Percentiles rank a stretch among this genome's conserved stretches.
phyloP scores from a whole-genome alignment of 2,797 vertebrate species.

The Cichlasoma orientale region DNA sequence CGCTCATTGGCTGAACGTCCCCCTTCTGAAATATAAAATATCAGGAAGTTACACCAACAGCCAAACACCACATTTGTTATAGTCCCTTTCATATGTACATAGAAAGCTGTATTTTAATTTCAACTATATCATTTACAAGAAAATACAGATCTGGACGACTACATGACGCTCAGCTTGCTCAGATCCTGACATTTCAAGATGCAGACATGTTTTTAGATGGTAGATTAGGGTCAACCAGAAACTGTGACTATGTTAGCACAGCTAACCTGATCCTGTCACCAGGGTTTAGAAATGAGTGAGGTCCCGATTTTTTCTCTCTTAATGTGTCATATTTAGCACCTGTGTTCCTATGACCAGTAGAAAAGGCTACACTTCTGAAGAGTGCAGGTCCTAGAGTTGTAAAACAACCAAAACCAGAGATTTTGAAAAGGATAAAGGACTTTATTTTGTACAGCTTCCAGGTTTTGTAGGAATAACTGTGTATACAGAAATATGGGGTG shows the following conservation, averaged over 20 bases:
- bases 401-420: not conserved
- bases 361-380: too few relatives aligned
- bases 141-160: not conserved
- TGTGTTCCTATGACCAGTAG: too few relatives aligned
- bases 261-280: not conserved
- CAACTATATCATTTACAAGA: not conserved
- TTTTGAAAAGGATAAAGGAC: not conserved
- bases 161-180: not conserved
- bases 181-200: not conserved
- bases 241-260: not conserved
- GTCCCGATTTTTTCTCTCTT: not conserved
- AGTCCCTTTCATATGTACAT: not conserved
- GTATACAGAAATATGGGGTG: not conserved
- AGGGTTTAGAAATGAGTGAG: not conserved
- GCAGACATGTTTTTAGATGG: too few relatives aligned
- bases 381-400: too few relatives aligned
- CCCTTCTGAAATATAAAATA: slow-evolving; percentile 80
- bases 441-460: not conserved
- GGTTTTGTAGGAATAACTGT: not conserved
- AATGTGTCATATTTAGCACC: not conserved
- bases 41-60: not conserved
- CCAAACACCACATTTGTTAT: not conserved
- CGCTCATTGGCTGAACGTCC: slow-evolving; percentile 84
- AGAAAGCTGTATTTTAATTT: not conserved
- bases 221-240: not conserved